Conservation (phyloP, 2,888 invertebrate genomes). For the Hirtodrosophila histrioides region DNA sequence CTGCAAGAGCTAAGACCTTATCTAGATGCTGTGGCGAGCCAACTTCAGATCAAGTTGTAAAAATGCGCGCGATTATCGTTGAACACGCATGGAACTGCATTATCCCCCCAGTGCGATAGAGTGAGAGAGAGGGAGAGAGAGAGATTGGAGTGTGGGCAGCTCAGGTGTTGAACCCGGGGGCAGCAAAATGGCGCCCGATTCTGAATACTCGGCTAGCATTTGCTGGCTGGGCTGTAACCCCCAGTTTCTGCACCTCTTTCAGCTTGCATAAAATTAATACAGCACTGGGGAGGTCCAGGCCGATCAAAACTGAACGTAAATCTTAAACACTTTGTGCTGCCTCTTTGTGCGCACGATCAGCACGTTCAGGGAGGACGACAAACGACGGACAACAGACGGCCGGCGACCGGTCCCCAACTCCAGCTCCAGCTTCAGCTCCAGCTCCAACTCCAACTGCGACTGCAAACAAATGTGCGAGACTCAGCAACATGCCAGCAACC, state of each 20-base stretch:
- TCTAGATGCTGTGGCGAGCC: constrained; percentile 61
- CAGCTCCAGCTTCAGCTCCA: constrained; percentile 2
- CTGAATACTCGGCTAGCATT: constrained; percentile 26
- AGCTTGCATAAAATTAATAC: constrained; percentile 72
- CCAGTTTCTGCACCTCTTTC: constrained; percentile 31
- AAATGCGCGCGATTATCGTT: constrained; percentile 62
- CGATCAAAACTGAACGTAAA: constrained; percentile 83
- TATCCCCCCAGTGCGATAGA: background rate
- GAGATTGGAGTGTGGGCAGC: constrained; percentile 27
- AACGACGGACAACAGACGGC: constrained; percentile 1
- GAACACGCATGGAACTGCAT: constrained; percentile 48
- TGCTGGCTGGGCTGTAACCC: constrained; percentile 7
- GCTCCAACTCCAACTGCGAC: constrained; percentile 8
- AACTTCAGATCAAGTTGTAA: constrained; percentile 73
- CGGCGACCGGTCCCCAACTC: constrained; percentile 16
- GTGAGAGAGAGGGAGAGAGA: background rate
- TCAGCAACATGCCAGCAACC: constrained; percentile 67
- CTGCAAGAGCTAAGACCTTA: constrained; percentile 46
- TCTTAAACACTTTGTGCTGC: constrained; percentile 71
- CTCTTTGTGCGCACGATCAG: constrained; percentile 79
- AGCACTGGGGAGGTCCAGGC: constrained; percentile 82
- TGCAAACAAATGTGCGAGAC: constrained; percentile 60
- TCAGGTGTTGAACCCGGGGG: constrained; percentile 42
- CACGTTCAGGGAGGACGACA: constrained; percentile 71
- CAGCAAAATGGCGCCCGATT: constrained; percentile 44